These are phyloP conservation scores for Trichosurus vulpecula DNA, from an alignment of 2,797 vertebrate genomes.

Conservation along the genomic window DNA sequence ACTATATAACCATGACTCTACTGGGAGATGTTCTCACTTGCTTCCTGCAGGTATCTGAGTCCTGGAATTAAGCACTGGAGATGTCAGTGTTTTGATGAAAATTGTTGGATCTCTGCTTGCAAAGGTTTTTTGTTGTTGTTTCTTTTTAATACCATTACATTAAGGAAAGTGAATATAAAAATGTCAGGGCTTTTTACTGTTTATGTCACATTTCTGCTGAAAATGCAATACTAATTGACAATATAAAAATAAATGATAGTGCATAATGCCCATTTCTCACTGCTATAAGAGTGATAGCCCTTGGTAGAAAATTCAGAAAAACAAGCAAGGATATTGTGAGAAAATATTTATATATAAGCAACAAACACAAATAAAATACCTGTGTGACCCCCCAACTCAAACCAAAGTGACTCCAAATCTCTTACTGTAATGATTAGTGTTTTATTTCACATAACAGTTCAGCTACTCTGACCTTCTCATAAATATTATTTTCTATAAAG, in stretches of 20 bases:
- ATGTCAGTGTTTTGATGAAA: not conserved
- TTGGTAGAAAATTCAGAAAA: slow-evolving; percentile 24
- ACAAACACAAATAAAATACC: not conserved
- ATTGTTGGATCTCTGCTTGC: not conserved
- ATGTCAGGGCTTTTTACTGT: not conserved
- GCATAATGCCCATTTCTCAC: not conserved
- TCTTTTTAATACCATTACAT: not conserved
- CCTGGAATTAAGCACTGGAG: not conserved
- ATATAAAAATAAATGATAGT: not conserved
- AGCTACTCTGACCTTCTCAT: not conserved
- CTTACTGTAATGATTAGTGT: not conserved
- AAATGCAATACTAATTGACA: not conserved
- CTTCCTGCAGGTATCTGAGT: not conserved
- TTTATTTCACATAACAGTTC: slow-evolving; percentile 27
- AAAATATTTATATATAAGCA: slow-evolving; percentile 11
- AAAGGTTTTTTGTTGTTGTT: not conserved
- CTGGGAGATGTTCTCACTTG: not conserved
- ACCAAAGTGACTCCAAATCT: not conserved
- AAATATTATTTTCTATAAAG: slow-evolving; percentile 22
- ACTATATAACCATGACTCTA: not conserved
- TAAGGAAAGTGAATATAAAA: not conserved
- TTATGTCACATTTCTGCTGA: not conserved
- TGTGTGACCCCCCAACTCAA: not conserved
- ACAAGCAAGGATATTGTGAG: not conserved
- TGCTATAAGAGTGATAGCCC: not conserved